These are phyloP conservation scores for Caenorhabditis sp. DNA, from an alignment of 2,888 invertebrate genomes.

Conservation along the genomic window DNA sequence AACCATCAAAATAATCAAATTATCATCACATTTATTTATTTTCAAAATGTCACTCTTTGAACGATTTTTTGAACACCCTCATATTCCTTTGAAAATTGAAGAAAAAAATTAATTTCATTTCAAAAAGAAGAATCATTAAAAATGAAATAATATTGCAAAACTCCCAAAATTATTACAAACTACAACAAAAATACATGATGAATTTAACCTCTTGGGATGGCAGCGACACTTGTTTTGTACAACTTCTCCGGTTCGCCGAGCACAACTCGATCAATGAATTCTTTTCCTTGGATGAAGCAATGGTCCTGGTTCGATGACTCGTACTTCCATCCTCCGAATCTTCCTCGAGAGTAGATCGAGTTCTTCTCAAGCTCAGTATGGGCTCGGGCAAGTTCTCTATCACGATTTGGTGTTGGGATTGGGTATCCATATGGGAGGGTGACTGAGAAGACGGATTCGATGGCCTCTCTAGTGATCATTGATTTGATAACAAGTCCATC, in stretches of 20 bases:
- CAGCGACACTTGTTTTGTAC: conserved; percentile 65
- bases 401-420: conserved; percentile 67
- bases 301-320: conserved; percentile 66
- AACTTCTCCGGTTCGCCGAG: conserved; percentile 66
- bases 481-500: conserved; percentile 67
- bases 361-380: conserved; percentile 64
- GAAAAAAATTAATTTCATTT: no score
- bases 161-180: background rate
- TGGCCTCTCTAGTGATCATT: conserved; percentile 66
- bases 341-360: conserved; percentile 67
- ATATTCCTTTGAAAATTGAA: no score
- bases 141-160: no score
- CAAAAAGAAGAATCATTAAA: no score
- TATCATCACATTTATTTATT: no score
- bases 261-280: conserved; percentile 67
- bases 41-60: no score
- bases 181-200: background rate
- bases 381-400: conserved; percentile 66
- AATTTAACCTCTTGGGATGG: conserved; percentile 33
- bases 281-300: conserved; percentile 71
- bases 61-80: no score
- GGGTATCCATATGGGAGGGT: conserved; percentile 68
- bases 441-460: conserved; percentile 65
- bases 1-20: no score
- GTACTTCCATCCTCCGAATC: conserved; percentile 71